These are phyloP conservation scores for Vireo altiloquus DNA, from an alignment of 2,113 vertebrate species.

Conservation along the genomic window DNA sequence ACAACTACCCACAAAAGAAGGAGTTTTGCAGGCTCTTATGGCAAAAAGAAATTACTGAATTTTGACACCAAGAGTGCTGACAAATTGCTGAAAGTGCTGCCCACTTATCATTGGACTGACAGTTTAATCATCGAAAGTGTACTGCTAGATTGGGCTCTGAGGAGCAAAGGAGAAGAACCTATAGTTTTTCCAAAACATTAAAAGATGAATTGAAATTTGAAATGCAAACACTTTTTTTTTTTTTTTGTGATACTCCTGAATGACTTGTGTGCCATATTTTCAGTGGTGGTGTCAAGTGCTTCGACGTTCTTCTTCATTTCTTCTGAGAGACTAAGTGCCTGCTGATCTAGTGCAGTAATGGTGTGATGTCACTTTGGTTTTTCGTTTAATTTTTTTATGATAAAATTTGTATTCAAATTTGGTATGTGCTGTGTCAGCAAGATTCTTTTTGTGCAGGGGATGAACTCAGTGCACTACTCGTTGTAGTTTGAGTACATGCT, in stretches of 20 bases:
- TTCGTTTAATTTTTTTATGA: not conserved
- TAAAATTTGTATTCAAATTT: not conserved
- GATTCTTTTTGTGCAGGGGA: not conserved
- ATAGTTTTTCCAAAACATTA: not conserved
- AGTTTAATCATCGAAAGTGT: slow-evolving; percentile 74
- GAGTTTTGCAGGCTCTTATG: slow-evolving; percentile 45
- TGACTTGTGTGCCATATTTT: not conserved
- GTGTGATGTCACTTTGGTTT: not conserved
- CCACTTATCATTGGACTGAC: slow-evolving; percentile 73
- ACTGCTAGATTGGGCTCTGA: slow-evolving; percentile 33
- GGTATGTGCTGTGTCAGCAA: accelerated
- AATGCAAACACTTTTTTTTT: not conserved
- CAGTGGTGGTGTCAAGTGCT: not conserved
- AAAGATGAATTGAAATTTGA: not conserved
- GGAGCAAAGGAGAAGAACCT: slow-evolving; percentile 5
- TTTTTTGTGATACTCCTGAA: not conserved
- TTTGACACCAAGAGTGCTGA: slow-evolving; percentile 68
- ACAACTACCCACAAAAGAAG: slow-evolving; percentile 31
- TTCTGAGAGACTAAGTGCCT: not conserved
- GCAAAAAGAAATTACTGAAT: slow-evolving; percentile 71
- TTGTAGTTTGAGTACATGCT: not conserved
- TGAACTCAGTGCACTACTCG: accelerated
- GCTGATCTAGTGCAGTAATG: not conserved
- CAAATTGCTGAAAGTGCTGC: slow-evolving; percentile 70
- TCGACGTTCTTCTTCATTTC: accelerated